Percentiles rank a stretch among this genome's conserved stretches.
These are phyloP conservation scores for Steinernema hermaphroditum DNA, from an alignment of 2,888 invertebrate species.

Conservation along the genomic window DNA sequence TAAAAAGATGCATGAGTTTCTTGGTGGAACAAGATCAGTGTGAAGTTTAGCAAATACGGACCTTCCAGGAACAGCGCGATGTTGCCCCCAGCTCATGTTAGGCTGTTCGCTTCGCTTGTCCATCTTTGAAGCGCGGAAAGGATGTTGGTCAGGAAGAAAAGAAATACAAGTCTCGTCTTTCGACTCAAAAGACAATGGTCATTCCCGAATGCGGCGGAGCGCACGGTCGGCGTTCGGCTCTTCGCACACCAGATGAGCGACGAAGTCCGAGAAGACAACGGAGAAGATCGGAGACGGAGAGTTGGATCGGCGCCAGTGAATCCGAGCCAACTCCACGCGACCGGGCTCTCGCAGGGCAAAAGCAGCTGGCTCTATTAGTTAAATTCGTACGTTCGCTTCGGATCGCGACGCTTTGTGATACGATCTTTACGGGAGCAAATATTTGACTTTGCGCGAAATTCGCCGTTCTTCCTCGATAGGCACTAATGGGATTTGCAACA, in stretches of 20 bases:
- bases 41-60: conserved; percentile 23
- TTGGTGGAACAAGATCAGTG: not conserved
- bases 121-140: conserved; percentile 6
- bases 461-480: not conserved
- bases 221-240: no score
- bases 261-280: not conserved
- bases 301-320: not conserved
- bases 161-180: not conserved
- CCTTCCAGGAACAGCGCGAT: conserved; percentile 38
- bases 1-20: conserved; percentile 35
- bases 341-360: conserved; percentile 22
- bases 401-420: not conserved
- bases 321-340: conserved; percentile 23
- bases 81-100: conserved; percentile 34
- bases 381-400: conserved; percentile 16
- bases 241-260: not conserved
- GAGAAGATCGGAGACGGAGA: not conserved
- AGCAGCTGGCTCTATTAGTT: not conserved
- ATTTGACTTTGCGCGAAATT: not conserved
- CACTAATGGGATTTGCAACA: no score
- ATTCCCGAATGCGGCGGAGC: not conserved
- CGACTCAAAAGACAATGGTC: conserved; percentile 17
- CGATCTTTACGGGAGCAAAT: no score
- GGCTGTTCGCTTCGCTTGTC: conserved; percentile 24
- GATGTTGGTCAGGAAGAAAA: not conserved